These are phyloP conservation scores for Drosophila tropicalis DNA, from an alignment of 1,140 invertebrate species.

Conservation along the genomic window DNA sequence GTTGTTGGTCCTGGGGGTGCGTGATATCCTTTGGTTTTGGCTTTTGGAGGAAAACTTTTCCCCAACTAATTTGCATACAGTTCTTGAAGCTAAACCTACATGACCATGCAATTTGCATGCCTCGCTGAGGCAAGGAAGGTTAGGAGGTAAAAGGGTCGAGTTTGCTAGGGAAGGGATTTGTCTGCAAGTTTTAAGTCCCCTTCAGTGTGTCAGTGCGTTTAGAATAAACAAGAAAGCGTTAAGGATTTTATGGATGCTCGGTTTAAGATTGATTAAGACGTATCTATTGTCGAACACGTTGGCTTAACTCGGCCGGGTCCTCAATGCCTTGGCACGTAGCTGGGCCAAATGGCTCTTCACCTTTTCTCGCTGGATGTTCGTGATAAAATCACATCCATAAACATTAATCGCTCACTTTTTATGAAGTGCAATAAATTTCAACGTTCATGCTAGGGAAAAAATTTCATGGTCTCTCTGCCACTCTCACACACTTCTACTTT, in stretches of 20 bases:
- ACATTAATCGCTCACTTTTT: constrained; percentile 80
- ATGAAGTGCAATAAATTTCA: constrained; percentile 79
- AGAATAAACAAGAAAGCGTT: constrained; percentile 53
- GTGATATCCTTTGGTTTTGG: not conserved
- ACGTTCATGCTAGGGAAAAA: constrained; percentile 43
- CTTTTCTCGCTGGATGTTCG: constrained; percentile 47
- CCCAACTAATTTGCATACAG: constrained; percentile 73
- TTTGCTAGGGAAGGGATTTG: constrained; percentile 1
- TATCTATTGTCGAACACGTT: constrained; percentile 76
- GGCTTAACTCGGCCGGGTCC: constrained; percentile 26
- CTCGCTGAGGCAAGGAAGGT: not conserved
- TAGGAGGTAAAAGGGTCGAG: not conserved
- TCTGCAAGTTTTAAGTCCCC: constrained; percentile 38
- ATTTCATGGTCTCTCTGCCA: not conserved
- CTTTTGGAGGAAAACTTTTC: constrained; percentile 39
- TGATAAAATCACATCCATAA: constrained; percentile 81
- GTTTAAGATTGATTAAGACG: constrained; percentile 79
- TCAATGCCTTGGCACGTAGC: constrained; percentile 59
- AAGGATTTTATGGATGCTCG: constrained; percentile 26
- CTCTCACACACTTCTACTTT: not conserved
- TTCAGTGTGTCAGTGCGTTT: constrained; percentile 37
- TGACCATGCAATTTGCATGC: constrained; percentile 69
- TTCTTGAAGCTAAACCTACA: constrained; percentile 44
- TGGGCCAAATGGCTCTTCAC: constrained; percentile 22
- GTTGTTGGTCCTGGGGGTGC: not conserved